Evolutionary conservation across 2,113 vertebrate species (phyloP).

Genomic region (Indicator maculatus): DNA sequence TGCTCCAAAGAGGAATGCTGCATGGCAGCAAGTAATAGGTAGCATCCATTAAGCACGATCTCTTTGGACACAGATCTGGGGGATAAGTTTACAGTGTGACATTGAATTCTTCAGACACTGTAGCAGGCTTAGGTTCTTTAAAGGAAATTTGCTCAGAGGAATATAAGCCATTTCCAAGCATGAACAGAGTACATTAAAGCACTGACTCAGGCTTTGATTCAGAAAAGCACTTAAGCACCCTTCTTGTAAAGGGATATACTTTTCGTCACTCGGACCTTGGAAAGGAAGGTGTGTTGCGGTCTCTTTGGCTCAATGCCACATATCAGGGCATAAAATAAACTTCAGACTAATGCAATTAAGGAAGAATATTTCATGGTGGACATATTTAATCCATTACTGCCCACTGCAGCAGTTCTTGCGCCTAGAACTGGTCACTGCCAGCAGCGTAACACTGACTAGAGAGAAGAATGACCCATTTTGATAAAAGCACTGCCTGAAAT

Average conservation of each 20-base stretch:
- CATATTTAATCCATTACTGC: slow-evolving; percentile 50
- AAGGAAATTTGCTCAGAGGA: slow-evolving; percentile 57
- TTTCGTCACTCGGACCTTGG: slow-evolving; percentile 8
- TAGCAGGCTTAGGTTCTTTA: slow-evolving; percentile 50
- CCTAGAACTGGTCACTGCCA: not conserved
- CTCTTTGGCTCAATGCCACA: not conserved
- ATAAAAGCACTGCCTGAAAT: slow-evolving; percentile 15
- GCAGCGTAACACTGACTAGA: not conserved
- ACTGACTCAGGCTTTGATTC: slow-evolving; percentile 69
- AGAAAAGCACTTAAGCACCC: slow-evolving; percentile 70
- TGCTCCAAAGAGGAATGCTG: slow-evolving; percentile 1
- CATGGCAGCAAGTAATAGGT: slow-evolving; percentile 43
- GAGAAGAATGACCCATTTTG: slow-evolving; percentile 10
- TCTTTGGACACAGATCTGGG: slow-evolving; percentile 51
- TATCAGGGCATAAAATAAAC: slow-evolving; percentile 48
- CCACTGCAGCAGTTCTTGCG: slow-evolving; percentile 35
- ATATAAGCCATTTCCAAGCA: slow-evolving; percentile 59
- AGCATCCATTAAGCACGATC: slow-evolving; percentile 67
- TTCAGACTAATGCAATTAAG: slow-evolving; percentile 42
- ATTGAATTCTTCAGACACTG: slow-evolving; percentile 67
- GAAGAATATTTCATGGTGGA: slow-evolving; percentile 40
- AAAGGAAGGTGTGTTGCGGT: slow-evolving; percentile 55
- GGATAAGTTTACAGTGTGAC: slow-evolving; percentile 65
- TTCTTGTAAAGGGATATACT: slow-evolving; percentile 68
- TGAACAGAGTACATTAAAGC: slow-evolving; percentile 53